Percentiles rank a stretch among this genome's conserved stretches.
Evolutionary conservation across 2,888 invertebrate species (phyloP).

Genomic region (Eupithecia inturbata): DNA sequence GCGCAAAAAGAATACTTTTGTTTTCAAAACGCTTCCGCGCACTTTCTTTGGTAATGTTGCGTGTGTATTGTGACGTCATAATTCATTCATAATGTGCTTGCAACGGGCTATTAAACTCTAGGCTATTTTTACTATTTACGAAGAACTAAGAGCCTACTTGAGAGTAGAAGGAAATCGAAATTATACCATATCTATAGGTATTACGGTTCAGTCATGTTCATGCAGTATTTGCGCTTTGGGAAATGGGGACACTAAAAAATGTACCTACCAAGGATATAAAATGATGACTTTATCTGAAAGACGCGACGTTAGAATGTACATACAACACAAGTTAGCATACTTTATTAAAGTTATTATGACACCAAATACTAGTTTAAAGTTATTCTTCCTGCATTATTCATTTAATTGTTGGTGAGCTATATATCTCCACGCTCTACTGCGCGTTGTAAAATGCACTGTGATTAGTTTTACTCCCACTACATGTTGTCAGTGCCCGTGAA

Average conservation of each 20-base stretch:
- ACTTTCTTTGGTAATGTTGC: constrained; percentile 57
- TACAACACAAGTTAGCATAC: too few relatives aligned
- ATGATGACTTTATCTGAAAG: background rate
- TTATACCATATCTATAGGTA: background rate
- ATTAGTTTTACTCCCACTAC: constrained; percentile 13
- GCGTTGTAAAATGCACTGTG: constrained; percentile 19
- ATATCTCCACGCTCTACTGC: constrained; percentile 19
- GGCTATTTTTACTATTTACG: background rate
- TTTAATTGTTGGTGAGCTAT: constrained; percentile 17
- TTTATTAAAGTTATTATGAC: background rate
- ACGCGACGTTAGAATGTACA: too few relatives aligned
- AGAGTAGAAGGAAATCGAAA: background rate
- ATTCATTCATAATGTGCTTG: constrained; percentile 15
- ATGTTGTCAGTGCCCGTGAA: constrained; percentile 2
- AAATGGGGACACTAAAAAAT: background rate
- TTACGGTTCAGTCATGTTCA: background rate
- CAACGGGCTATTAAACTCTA: constrained; percentile 21
- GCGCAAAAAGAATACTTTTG: constrained; percentile 71
- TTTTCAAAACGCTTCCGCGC: constrained; percentile 75
- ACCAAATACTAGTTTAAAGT: background rate
- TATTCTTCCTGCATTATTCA: constrained; percentile 19
- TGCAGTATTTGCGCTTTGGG: background rate
- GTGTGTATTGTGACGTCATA: constrained; percentile 33
- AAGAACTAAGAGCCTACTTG: background rate
- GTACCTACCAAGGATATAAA: background rate